These are phyloP conservation scores for Pantherophis guttatus DNA, from an alignment of 2,113 vertebrate genomes.

Conservation along the genomic window DNA sequence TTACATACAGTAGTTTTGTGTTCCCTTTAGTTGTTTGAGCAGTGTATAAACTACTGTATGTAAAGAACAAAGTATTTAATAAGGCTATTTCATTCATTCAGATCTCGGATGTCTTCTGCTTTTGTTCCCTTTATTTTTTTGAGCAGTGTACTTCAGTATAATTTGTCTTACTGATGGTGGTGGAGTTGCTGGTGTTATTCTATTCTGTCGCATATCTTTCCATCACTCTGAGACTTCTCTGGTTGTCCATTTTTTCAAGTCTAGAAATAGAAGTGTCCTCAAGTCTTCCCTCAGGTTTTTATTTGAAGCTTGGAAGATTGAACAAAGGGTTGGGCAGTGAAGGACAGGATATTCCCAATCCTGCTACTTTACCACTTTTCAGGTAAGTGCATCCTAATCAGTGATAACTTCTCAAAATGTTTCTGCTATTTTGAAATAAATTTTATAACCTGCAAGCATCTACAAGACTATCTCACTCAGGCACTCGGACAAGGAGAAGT, in stretches of 20 bases:
- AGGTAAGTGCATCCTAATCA: not conserved
- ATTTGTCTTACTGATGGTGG: not conserved
- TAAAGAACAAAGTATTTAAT: too few species aligned
- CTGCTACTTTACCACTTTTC: not conserved
- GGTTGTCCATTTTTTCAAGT: not conserved
- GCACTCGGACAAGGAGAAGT: not conserved
- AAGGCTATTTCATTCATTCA: too few species aligned
- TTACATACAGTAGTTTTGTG: too few species aligned
- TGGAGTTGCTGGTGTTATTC: not conserved
- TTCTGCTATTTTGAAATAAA: not conserved
- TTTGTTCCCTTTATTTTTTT: too few species aligned
- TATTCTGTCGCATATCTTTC: not conserved
- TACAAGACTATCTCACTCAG: not conserved
- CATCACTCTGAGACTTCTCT: not conserved
- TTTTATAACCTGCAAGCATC: not conserved
- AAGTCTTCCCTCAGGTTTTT: not conserved
- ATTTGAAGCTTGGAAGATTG: not conserved
- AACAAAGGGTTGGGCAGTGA: not conserved
- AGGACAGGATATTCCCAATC: not conserved
- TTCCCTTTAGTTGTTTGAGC: too few species aligned
- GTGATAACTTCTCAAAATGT: not conserved
- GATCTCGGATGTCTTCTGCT: too few species aligned
- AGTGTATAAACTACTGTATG: too few species aligned
- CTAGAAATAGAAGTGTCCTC: not conserved
- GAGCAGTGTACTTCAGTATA: not conserved